phyloP scores from a whole-genome alignment of 2,797 vertebrate genomes.

The Poecilia picta region DNA sequence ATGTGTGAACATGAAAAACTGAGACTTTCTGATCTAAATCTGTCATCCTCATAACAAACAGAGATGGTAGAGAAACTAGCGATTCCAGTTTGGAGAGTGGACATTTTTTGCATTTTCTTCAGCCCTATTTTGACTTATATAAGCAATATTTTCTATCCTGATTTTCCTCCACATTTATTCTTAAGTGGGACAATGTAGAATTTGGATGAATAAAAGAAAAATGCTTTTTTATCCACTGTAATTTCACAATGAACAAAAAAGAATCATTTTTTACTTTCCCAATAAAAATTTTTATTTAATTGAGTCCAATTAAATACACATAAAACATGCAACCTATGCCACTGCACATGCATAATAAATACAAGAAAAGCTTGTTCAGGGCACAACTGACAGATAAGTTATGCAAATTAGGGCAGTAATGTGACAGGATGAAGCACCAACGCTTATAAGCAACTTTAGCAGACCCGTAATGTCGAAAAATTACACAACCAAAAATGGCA shows the following conservation, averaged over 20 bases:
- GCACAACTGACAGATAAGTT: background rate
- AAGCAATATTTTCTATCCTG: background rate
- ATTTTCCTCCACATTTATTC: background rate
- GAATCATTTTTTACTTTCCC: too few relatives aligned
- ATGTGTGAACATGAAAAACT: conserved; percentile 55
- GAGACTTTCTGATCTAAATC: conserved; percentile 22
- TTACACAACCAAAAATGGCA: too few relatives aligned
- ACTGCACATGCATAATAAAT: background rate
- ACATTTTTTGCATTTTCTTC: background rate
- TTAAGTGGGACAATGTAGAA: background rate
- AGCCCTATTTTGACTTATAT: background rate
- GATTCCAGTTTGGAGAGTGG: background rate
- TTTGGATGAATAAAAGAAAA: background rate
- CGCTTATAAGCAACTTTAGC: background rate
- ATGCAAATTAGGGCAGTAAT: background rate
- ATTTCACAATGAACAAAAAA: background rate
- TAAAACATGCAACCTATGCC: too few relatives aligned
- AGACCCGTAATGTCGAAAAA: background rate
- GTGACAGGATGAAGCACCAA: background rate
- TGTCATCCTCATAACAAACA: conserved; percentile 2
- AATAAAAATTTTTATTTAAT: too few relatives aligned
- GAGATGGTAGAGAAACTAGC: background rate
- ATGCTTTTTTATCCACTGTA: background rate
- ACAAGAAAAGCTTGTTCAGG: background rate
- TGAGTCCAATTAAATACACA: background rate